Conservation (phyloP, 1,140 invertebrate genomes). For the Mercenaria mercenaria region DNA sequence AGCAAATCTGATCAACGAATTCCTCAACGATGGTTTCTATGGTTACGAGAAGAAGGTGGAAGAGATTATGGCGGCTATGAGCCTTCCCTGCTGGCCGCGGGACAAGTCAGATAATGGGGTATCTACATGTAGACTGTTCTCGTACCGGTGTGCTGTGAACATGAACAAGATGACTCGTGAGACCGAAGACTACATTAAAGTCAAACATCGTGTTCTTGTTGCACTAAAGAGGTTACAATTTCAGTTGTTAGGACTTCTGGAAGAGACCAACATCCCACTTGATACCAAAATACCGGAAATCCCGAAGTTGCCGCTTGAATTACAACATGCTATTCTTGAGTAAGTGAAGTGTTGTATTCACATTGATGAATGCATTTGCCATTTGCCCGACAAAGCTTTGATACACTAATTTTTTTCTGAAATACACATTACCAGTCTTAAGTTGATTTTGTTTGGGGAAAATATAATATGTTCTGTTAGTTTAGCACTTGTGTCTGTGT, state of each 20-base stretch:
- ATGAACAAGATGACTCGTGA: neutral
- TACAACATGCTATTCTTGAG: neutral
- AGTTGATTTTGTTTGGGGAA: no score
- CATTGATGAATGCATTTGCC: no score
- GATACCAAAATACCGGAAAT: neutral
- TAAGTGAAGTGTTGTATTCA: slow-evolving; percentile 5
- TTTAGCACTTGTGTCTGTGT: no score
- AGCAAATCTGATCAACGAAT: neutral
- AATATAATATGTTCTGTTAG: no score
- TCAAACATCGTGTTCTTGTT: neutral
- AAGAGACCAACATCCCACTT: neutral
- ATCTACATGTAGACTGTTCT: neutral
- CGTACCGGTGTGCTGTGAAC: neutral
- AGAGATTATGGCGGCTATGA: neutral
- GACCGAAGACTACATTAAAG: neutral
- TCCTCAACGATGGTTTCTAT: slow-evolving; percentile 1
- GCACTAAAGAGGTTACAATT: neutral
- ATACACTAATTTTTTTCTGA: no score
- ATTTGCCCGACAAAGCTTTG: no score
- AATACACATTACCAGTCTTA: no score
- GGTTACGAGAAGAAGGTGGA: neutral
- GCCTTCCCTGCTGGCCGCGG: neutral
- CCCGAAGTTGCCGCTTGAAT: neutral
- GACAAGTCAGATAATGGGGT: neutral
- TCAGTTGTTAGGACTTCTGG: neutral